Conservation (phyloP, 2,888 invertebrate species). For the Eupithecia exiguata region DNA sequence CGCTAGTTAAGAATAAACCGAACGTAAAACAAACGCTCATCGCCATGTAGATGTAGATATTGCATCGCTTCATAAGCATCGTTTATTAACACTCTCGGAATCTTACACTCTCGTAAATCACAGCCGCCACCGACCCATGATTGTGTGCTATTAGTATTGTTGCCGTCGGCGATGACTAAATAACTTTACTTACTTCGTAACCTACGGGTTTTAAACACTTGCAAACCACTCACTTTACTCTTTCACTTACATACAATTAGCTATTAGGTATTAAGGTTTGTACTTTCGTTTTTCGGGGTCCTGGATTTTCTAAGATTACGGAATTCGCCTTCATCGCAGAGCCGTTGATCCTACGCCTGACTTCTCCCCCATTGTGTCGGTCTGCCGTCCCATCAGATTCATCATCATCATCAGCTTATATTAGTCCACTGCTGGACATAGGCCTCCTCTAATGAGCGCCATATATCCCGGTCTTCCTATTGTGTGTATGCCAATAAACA, state of each 20-base stretch:
- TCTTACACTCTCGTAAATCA: background rate
- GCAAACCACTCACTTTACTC: background rate
- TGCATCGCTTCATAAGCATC: background rate
- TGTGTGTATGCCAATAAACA: no score
- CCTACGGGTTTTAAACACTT: background rate
- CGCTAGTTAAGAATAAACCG: no score
- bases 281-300: background rate
- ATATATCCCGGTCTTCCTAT: no score
- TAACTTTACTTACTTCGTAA: slow-evolving; percentile 3
- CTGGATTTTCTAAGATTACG: background rate
- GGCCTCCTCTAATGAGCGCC: no score
- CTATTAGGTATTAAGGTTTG: background rate
- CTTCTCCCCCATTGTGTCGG: no score
- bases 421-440: no score
- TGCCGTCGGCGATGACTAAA: background rate
- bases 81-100: background rate
- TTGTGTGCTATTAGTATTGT: background rate
- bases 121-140: background rate
- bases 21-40: background rate
- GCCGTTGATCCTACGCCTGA: no score
- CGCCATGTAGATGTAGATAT: background rate
- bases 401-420: no score
- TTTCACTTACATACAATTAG: background rate
- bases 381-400: no score
- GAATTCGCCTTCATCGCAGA: background rate